phyloP scores from a whole-genome alignment of 2,888 invertebrate genomes.

The Chalcosyrphus nemorum region DNA sequence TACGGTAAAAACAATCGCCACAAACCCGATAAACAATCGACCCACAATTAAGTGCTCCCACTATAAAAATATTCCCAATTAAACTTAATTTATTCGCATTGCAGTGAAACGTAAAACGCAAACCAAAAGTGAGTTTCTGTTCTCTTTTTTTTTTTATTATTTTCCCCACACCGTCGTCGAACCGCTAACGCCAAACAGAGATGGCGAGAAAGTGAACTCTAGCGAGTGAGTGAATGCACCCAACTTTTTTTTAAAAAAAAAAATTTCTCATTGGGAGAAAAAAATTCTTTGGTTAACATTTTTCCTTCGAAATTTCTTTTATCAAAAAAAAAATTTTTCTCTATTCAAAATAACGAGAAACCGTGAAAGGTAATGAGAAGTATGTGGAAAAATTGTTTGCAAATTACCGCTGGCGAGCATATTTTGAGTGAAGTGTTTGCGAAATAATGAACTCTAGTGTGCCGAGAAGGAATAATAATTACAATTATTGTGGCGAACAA shows the following conservation, averaged over 20 bases:
- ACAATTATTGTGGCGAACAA: slow-evolving; percentile 66
- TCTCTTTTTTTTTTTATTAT: slow-evolving; percentile 39
- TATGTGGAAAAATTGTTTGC: slow-evolving; percentile 1
- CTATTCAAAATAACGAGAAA: background rate
- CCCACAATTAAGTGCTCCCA: slow-evolving; percentile 25
- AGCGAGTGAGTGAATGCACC: slow-evolving; percentile 46
- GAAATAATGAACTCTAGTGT: slow-evolving; percentile 68
- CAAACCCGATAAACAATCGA: slow-evolving; percentile 19
- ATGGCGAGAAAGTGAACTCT: background rate
- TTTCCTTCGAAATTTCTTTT: slow-evolving; percentile 60
- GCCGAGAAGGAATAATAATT: slow-evolving; percentile 53
- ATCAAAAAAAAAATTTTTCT: slow-evolving; percentile 50
- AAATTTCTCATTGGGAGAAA: slow-evolving; percentile 62
- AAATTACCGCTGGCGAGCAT: background rate
- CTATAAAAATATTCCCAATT: slow-evolving; percentile 19
- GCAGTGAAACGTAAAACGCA: slow-evolving; percentile 60
- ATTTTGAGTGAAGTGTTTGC: slow-evolving; percentile 45
- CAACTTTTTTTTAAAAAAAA: background rate
- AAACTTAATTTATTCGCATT: slow-evolving; percentile 58
- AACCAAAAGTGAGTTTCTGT: slow-evolving; percentile 45
- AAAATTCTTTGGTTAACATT: slow-evolving; percentile 56
- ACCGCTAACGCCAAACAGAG: slow-evolving; percentile 55
- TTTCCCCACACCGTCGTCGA: slow-evolving; percentile 27
- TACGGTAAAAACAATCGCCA: slow-evolving; percentile 50
- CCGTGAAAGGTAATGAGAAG: slow-evolving; percentile 4